These are phyloP conservation scores for Dolomedes plantarius DNA, from an alignment of 2,888 invertebrate genomes.

Conservation along the genomic window DNA sequence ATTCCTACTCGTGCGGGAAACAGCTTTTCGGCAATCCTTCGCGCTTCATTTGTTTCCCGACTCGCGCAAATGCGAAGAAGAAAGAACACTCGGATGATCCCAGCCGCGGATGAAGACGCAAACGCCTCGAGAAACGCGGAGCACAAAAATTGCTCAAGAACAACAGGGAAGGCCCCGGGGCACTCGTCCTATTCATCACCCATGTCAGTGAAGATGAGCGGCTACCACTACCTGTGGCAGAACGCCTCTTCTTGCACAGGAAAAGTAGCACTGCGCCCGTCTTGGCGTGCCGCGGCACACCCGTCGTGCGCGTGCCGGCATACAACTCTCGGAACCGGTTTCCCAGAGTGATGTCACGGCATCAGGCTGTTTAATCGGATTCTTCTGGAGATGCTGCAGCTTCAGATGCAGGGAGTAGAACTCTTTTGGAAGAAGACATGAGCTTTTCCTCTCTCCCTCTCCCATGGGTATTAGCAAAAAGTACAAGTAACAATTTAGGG, in stretches of 20 bases:
- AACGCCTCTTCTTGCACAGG: conserved; percentile 26
- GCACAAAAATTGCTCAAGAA: not conserved
- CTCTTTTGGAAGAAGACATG: not conserved
- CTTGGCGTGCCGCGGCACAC: conserved; percentile 58
- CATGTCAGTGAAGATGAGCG: conserved; percentile 45
- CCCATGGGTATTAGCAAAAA: not conserved
- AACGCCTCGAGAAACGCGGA: not conserved
- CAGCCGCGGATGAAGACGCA: no score
- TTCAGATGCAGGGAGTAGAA: no score
- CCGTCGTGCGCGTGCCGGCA: conserved; percentile 59
- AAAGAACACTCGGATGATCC: conserved; percentile 6
- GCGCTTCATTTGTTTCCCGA: not conserved
- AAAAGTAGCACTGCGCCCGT: conserved; percentile 46
- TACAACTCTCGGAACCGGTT: conserved; percentile 46
- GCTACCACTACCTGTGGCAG: conserved; percentile 49
- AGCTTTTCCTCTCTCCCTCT: no score
- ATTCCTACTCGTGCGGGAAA: not conserved
- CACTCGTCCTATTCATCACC: conserved; percentile 63
- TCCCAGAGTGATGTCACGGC: not conserved
- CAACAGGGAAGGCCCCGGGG: conserved; percentile 43
- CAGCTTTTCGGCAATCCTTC: not conserved
- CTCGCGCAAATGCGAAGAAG: not conserved
- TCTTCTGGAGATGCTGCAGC: no score
- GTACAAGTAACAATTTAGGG: not conserved
- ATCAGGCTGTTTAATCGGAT: not conserved